Evolutionary conservation across 2,888 invertebrate genomes (phyloP).

Genomic region (Taphrorychus bicolor): DNA sequence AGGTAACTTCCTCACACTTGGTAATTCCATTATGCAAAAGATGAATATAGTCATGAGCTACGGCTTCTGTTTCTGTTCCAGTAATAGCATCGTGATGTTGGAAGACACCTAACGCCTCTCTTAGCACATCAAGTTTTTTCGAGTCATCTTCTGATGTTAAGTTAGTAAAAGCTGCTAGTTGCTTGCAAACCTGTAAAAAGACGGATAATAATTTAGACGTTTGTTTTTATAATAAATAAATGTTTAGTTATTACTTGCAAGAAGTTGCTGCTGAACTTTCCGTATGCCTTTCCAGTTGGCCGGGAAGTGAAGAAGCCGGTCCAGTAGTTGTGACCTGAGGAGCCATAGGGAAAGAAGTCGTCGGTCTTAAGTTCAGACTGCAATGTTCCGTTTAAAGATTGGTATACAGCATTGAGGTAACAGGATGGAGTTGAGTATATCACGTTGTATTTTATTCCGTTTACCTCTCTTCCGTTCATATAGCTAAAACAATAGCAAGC

Average conservation of each 20-base stretch:
- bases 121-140: constrained; percentile 67
- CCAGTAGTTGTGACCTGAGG: constrained; percentile 86
- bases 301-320: constrained; percentile 87
- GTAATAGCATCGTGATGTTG: constrained; percentile 95
- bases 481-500: no score
- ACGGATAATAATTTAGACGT: no score
- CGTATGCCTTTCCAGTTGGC: constrained; percentile 78
- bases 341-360: constrained; percentile 91
- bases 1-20: no score
- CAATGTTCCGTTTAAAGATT: constrained; percentile 40
- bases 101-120: constrained; percentile 81
- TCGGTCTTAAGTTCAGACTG: constrained; percentile 66
- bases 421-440: constrained; percentile 79
- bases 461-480: constrained; percentile 17
- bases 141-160: constrained; percentile 61
- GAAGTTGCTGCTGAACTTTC: constrained; percentile 84
- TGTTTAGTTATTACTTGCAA: constrained; percentile 36
- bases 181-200: constrained; percentile 77
- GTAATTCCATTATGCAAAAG: no score
- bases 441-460: constrained; percentile 24
- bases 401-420: no score
- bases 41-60: constrained; percentile 89
- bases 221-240: no score
- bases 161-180: constrained; percentile 69
- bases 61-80: constrained; percentile 85